phyloP scores from a whole-genome alignment of 2,888 invertebrate species.

The Macaria notata region DNA sequence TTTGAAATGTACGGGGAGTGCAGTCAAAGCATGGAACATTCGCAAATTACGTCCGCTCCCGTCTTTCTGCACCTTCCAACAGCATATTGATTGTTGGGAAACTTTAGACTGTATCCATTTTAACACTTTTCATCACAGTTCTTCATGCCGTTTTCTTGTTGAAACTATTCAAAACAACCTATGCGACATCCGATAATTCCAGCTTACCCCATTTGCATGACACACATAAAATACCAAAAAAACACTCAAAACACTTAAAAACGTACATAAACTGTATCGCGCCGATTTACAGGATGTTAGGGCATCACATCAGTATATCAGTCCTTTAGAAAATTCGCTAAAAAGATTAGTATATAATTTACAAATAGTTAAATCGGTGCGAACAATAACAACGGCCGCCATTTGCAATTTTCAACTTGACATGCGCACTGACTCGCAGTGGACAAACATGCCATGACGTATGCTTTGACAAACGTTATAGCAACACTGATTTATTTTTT shows the following conservation, averaged over 20 bases:
- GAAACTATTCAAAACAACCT: slow-evolving; percentile 82
- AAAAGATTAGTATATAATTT: slow-evolving; percentile 86
- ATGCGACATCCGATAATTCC: slow-evolving; percentile 82
- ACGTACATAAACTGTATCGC: slow-evolving; percentile 76
- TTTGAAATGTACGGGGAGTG: slow-evolving; percentile 83
- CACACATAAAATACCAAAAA: slow-evolving; percentile 86
- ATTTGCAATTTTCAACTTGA: slow-evolving; percentile 96
- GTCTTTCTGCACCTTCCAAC: slow-evolving; percentile 53
- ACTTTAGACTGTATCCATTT: slow-evolving; percentile 73
- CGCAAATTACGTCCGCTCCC: slow-evolving; percentile 68
- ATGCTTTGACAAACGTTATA: slow-evolving; percentile 54
- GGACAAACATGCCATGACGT: slow-evolving; percentile 70
- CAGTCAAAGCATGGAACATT: slow-evolving; percentile 83
- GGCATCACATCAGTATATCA: slow-evolving; percentile 79
- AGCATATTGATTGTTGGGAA: slow-evolving; percentile 55
- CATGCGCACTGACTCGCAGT: slow-evolving; percentile 85
- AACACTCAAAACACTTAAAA: slow-evolving; percentile 81
- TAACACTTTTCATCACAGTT: slow-evolving; percentile 71
- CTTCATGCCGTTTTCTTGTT: slow-evolving; percentile 75
- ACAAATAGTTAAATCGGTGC: slow-evolving; percentile 91
- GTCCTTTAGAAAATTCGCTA: slow-evolving; percentile 83
- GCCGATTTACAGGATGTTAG: slow-evolving; percentile 75
- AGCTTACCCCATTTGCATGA: slow-evolving; percentile 89
- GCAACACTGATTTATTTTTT: not conserved
- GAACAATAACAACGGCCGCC: slow-evolving; percentile 99